Base-by-base conservation (phyloP, 2,888 invertebrate species). In the Troilus luridus region DNA sequence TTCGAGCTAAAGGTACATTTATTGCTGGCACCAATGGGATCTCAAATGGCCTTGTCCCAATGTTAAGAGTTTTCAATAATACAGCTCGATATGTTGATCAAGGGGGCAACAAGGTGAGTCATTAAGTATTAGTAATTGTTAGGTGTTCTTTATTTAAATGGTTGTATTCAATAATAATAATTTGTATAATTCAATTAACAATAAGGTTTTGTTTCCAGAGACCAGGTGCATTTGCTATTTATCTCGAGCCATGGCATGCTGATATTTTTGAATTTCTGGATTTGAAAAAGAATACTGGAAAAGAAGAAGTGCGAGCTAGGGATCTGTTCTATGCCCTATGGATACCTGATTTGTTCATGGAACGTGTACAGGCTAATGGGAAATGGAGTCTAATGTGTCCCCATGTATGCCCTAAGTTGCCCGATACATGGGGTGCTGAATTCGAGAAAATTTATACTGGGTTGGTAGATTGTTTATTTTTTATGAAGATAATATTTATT, bases 291-390 rank as follows among this genome's bases (percentile, higher is more conserved):
- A 99, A 99, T 94, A 98, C 98, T 0, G 97, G 99, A 0, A 98
- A 98, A 94, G 99, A 99, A 94, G 99, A 99, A 94, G 95, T 97
- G 67, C 95, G 99, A 88, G 99, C 99, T 0, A 95, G 99, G 91
- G 99, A 99, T 94, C 95, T 99, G 67, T 99, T 99, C 94, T 99
- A 98, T 94, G 99, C 98, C 0, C 94, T 99, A 59, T 99, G 99
- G 99, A 98, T 99, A 93, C 98, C 99, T 0, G 99, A 99, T 95
- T 95, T 99, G 91, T 99, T 99, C 94, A 99, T 99, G 99, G 96
- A 97, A 94, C 96, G 99, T 89, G 98, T 98, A 0, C 97, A 98
- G 94, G 95, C 95, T 5, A 96, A 99, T 94, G 96, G 95, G 92
- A 95, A 96, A 90, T 99, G 99, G 99, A 97, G 98, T 90, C 95